A percentile compares a stretch with the other conserved stretches of the same genome.
Evolutionary conservation across 1,140 invertebrate species (phyloP).

Genomic region (Penaeus vannamei): DNA sequence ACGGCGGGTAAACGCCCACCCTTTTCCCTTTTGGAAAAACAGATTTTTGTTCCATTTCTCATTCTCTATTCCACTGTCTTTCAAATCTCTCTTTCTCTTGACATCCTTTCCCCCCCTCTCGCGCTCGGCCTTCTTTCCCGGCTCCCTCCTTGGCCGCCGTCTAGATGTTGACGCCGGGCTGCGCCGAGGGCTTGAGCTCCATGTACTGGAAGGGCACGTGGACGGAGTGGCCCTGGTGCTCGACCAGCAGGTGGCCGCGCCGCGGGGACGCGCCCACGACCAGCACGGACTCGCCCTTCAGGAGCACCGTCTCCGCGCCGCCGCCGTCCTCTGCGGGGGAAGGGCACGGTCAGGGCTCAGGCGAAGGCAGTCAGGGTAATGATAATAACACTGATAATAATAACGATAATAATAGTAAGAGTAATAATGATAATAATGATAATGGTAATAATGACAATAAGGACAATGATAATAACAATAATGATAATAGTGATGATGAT

Average conservation of each 20-base stretch:
- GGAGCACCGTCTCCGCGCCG: constrained; percentile 76
- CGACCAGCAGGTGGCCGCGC: constrained; percentile 86
- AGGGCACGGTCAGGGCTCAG: neutral
- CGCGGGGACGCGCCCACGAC: constrained; percentile 86
- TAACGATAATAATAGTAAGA: neutral
- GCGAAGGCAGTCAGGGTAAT: neutral
- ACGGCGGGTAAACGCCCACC: too few relatives aligned
- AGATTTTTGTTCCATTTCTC: too few relatives aligned
- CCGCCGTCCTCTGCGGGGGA: constrained; percentile 76
- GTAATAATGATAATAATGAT: neutral
- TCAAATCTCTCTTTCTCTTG: too few relatives aligned
- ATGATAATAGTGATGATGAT: neutral
- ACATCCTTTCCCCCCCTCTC: too few relatives aligned
- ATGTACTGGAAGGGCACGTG: constrained; percentile 91
- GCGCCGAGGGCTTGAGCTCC: constrained; percentile 76
- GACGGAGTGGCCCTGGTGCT: constrained; percentile 84
- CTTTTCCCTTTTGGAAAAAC: too few relatives aligned
- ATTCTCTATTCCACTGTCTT: too few relatives aligned
- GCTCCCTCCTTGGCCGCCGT: neutral
- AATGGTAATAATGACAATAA: neutral
- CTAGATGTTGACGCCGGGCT: constrained; percentile 56
- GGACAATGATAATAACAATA: neutral
- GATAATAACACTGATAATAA: neutral
- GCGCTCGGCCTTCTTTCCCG: neutral
- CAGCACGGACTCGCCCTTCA: constrained; percentile 86